phyloP scores from a whole-genome alignment of 2,797 vertebrate species.

The Acanthurus lineatus region DNA sequence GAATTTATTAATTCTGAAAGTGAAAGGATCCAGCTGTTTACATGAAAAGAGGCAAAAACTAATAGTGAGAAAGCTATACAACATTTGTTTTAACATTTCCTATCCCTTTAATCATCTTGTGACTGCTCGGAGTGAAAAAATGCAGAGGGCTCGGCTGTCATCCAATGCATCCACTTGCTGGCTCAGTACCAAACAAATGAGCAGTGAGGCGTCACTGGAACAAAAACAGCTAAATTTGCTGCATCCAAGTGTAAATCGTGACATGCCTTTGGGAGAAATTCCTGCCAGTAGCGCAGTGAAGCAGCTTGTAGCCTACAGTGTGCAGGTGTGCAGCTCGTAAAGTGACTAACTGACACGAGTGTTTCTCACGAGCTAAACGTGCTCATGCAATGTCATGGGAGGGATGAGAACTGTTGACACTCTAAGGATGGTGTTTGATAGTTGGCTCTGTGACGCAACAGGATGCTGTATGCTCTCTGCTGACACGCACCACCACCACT shows the following conservation, averaged over 20 bases:
- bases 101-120: background rate
- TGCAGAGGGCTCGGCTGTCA: background rate
- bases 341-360: slow-evolving; percentile 38
- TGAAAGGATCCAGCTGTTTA: background rate
- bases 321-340: slow-evolving; percentile 17
- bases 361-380: slow-evolving; percentile 12
- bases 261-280: background rate
- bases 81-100: background rate
- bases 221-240: too few relatives aligned
- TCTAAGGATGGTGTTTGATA: background rate
- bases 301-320: background rate
- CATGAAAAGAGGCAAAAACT: background rate
- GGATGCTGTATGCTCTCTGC: slow-evolving; percentile 86
- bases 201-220: too few relatives aligned
- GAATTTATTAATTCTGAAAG: background rate
- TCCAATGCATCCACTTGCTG: background rate
- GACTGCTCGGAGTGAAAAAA: background rate
- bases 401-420: slow-evolving; percentile 6
- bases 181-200: background rate
- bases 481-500: slow-evolving; percentile 84
- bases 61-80: background rate
- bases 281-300: background rate
- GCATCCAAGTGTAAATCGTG: background rate
- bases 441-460: slow-evolving; percentile 57
- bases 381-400: background rate